These are phyloP conservation scores for Apocheima hispidaria DNA, from an alignment of 2,888 invertebrate species.

Conservation along the genomic window DNA sequence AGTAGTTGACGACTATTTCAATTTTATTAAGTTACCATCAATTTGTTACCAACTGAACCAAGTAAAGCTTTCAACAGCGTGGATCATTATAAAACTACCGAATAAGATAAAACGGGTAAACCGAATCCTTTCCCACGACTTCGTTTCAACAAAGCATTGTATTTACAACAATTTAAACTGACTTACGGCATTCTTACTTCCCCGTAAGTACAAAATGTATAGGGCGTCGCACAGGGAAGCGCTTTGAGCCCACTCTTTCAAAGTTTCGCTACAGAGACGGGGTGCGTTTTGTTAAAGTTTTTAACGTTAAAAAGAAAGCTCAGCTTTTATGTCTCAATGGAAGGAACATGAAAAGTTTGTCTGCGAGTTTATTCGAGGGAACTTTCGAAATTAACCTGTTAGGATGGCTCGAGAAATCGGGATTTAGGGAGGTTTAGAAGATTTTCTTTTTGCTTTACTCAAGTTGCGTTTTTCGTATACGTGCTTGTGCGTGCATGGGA, in stretches of 20 bases:
- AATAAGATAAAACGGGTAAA: conserved; percentile 33
- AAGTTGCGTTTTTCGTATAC: conserved; percentile 12
- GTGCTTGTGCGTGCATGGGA: conserved; percentile 14
- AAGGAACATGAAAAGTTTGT: conserved; percentile 52
- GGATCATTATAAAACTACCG: conserved; percentile 36
- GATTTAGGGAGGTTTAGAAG: conserved; percentile 24
- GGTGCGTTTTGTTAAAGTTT: conserved; percentile 49
- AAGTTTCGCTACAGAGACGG: conserved; percentile 38
- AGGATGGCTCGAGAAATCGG: conserved; percentile 42
- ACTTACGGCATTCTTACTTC: conserved; percentile 45
- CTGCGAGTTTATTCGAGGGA: conserved; percentile 48
- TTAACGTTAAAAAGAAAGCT: conserved; percentile 57
- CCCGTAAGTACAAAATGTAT: conserved; percentile 32
- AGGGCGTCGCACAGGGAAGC: conserved; percentile 37
- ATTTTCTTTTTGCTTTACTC: conserved; percentile 24
- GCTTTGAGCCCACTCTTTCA: conserved; percentile 42
- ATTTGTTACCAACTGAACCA: conserved; percentile 18
- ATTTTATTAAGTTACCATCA: neutral
- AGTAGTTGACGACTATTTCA: conserved; percentile 1
- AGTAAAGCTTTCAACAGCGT: conserved; percentile 18
- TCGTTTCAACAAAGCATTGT: conserved; percentile 42
- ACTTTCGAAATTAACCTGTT: conserved; percentile 67
- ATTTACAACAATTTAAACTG: conserved; percentile 55
- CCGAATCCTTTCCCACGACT: conserved; percentile 36
- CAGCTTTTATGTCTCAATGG: conserved; percentile 61